Evolutionary conservation across 2,888 invertebrate genomes (phyloP).

Genomic region (Tortricodes alternella): DNA sequence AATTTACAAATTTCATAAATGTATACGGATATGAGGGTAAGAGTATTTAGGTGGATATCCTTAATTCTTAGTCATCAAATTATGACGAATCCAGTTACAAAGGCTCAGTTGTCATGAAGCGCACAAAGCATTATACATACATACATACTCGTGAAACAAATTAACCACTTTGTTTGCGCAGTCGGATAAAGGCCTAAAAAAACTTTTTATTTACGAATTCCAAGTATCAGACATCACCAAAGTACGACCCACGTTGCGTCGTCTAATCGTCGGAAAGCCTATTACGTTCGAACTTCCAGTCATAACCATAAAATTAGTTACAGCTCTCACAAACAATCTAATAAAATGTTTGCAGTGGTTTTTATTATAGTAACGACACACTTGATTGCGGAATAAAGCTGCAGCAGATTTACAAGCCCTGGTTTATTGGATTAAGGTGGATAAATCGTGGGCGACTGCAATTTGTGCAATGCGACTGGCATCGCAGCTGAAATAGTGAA

Average conservation of each 20-base stretch:
- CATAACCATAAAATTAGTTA: conserved; percentile 21
- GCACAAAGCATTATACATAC: too few relatives aligned
- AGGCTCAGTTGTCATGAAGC: too few relatives aligned
- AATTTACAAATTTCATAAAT: too few relatives aligned
- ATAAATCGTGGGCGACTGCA: not conserved
- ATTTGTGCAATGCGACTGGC: too few relatives aligned
- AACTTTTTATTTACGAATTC: not conserved
- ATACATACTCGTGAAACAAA: too few relatives aligned
- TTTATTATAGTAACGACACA: conserved; percentile 8
- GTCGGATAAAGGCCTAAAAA: too few relatives aligned
- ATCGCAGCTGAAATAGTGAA: too few relatives aligned
- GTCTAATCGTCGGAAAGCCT: conserved; percentile 25
- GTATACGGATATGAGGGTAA: too few relatives aligned
- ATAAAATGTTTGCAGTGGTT: conserved; percentile 25
- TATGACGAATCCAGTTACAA: too few relatives aligned
- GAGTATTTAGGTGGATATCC: too few relatives aligned
- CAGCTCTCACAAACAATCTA: conserved; percentile 17
- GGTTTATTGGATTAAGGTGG: not conserved
- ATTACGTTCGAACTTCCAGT: conserved; percentile 17
- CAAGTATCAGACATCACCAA: not conserved
- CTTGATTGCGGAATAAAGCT: not conserved
- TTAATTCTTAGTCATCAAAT: too few relatives aligned
- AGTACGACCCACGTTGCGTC: not conserved
- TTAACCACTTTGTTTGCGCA: too few relatives aligned
- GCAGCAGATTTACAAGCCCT: not conserved